These are phyloP conservation scores for Axis porcinus DNA, from an alignment of 2,113 vertebrate genomes.

Conservation along the genomic window DNA sequence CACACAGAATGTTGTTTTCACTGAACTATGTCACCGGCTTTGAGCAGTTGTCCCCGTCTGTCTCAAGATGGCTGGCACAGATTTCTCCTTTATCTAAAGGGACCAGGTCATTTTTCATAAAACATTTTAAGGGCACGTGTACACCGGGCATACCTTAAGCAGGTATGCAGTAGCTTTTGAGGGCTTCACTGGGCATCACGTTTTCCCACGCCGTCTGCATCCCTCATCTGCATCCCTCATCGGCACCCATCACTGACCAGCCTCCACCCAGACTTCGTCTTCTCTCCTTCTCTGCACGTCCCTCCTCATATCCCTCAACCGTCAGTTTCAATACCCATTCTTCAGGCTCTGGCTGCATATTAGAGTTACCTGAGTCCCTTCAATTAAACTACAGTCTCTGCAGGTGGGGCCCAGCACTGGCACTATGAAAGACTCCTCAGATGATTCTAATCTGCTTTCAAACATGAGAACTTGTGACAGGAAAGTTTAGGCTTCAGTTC, in stretches of 20 bases:
- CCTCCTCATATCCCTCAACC: no score
- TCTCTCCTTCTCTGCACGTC: rapidly evolving
- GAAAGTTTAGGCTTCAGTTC: background rate
- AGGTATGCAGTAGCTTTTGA: background rate
- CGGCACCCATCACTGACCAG: background rate
- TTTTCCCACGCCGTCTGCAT: background rate
- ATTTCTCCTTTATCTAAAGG: background rate
- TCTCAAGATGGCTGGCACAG: background rate
- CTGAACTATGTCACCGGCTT: background rate
- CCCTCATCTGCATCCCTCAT: background rate
- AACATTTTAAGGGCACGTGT: background rate
- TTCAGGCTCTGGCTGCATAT: background rate
- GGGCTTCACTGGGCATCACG: background rate
- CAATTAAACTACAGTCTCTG: background rate
- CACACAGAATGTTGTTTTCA: background rate
- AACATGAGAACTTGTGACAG: background rate
- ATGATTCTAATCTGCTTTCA: background rate
- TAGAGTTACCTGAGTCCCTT: background rate
- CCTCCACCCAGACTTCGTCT: background rate
- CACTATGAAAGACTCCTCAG: background rate
- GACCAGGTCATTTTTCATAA: background rate
- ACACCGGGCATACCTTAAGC: background rate
- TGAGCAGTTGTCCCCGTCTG: background rate
- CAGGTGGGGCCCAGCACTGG: background rate
- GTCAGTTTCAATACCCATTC: background rate